phyloP scores from a whole-genome alignment of 2,797 vertebrate genomes.

The Aythya fuligula region DNA sequence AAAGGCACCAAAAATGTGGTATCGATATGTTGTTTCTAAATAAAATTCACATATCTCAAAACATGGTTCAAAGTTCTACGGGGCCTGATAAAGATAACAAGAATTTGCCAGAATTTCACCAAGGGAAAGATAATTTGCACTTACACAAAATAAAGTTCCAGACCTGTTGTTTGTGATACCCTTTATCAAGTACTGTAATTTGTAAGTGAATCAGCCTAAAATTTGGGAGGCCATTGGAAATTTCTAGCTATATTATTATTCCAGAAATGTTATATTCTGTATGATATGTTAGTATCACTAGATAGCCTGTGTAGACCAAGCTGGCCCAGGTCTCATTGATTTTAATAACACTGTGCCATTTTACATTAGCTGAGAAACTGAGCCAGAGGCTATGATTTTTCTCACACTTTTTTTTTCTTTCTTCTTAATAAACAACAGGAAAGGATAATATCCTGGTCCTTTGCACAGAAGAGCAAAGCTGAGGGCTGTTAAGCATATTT shows the following conservation, averaged over 20 bases:
- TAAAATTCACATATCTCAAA: neutral
- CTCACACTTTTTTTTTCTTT: neutral
- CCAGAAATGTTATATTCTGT: neutral
- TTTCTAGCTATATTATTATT: neutral
- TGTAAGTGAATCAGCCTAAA: conserved; percentile 28
- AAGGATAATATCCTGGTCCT: neutral
- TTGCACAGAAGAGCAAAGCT: conserved; percentile 12
- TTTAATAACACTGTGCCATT: conserved; percentile 38
- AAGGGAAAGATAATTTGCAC: neutral
- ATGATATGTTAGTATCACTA: neutral
- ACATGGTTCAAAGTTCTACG: neutral
- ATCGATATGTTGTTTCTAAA: neutral
- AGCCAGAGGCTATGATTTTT: conserved; percentile 35
- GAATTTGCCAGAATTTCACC: neutral
- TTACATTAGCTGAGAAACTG: conserved; percentile 3
- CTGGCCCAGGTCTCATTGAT: neutral
- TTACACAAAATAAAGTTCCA: neutral
- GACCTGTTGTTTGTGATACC: neutral
- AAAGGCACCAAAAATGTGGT: neutral
- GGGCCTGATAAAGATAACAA: neutral
- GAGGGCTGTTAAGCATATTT: conserved; percentile 31
- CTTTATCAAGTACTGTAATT: conserved; percentile 9
- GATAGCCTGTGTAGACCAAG: neutral
- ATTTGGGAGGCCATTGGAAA: neutral
- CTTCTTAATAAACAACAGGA: conserved; percentile 17